phyloP scores from a whole-genome alignment of 2,888 invertebrate species.

The Liposcelis brunnea region DNA sequence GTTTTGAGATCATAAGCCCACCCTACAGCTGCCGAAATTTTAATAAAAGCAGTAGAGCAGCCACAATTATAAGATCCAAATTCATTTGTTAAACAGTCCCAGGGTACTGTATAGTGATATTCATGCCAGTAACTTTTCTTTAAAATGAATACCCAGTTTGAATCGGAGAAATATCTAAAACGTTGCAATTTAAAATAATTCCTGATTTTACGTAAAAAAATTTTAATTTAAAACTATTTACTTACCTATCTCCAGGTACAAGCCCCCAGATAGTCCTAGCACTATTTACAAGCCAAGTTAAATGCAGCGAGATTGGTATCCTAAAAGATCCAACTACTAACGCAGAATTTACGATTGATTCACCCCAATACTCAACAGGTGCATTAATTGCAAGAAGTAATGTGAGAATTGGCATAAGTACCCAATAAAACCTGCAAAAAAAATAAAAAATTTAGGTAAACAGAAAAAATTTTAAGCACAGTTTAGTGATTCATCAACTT shows the following conservation, averaged over 20 bases:
- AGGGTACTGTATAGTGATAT: constrained; percentile 61
- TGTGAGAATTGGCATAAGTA: constrained; percentile 44
- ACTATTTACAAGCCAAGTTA: constrained; percentile 56
- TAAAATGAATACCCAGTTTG: constrained; percentile 56
- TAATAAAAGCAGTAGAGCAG: constrained; percentile 46
- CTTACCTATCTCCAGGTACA: constrained; percentile 50
- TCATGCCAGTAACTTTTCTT: constrained; percentile 62
- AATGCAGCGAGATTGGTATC: constrained; percentile 42
- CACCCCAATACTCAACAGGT: constrained; percentile 63
- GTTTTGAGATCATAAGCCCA: constrained; percentile 45
- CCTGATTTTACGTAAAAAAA: background rate
- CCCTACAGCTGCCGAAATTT: constrained; percentile 51
- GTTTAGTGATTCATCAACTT: constrained; percentile 18
- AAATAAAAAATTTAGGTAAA: constrained; percentile 8
- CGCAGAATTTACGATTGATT: constrained; percentile 40
- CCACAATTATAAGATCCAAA: constrained; percentile 55
- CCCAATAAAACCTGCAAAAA: constrained; percentile 46
- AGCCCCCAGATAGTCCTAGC: constrained; percentile 56
- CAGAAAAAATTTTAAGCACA: background rate
- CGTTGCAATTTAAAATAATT: background rate
- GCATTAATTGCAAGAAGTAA: constrained; percentile 55
- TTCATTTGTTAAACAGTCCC: constrained; percentile 70
- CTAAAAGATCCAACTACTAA: constrained; percentile 53
- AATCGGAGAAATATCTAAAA: constrained; percentile 46
- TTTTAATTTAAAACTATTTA: no score